phyloP scores from a whole-genome alignment of 2,113 vertebrate genomes.

The Pygoscelis antarcticus region DNA sequence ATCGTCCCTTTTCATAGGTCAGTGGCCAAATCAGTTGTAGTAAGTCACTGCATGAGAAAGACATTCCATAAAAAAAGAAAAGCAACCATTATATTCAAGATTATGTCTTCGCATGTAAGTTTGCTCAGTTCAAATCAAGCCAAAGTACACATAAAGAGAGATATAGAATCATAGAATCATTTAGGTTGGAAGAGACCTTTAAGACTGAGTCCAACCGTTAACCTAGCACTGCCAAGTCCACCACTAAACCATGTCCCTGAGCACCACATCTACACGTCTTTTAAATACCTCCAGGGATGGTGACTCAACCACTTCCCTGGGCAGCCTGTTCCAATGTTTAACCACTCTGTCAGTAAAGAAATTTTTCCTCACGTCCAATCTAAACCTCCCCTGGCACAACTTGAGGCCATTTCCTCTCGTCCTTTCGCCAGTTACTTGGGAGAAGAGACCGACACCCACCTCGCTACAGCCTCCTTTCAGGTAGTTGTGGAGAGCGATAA shows the following conservation, averaged over 20 bases:
- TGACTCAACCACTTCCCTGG: neutral
- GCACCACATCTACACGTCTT: neutral
- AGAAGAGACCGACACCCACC: neutral
- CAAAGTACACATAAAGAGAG: neutral
- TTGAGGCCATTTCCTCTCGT: neutral
- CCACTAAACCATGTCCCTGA: neutral
- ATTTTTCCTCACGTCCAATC: no score
- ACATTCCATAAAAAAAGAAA: neutral
- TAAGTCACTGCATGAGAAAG: neutral
- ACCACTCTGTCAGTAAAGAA: no score
- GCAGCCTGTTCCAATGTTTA: neutral
- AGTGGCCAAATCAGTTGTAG: neutral
- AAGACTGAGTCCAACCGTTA: neutral
- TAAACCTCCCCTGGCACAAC: no score
- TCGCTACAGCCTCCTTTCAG: neutral
- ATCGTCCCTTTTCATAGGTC: neutral
- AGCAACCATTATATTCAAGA: neutral
- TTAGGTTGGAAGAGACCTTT: neutral
- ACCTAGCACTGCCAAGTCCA: neutral
- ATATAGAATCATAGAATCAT: neutral
- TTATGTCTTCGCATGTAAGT: neutral
- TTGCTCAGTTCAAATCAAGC: neutral
- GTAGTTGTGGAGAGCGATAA: no score
- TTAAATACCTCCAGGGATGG: neutral
- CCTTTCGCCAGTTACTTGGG: neutral